Evolutionary conservation across 2,797 vertebrate genomes (phyloP), one percentile per base, ranked within the genome.

Genomic region (Thalassophryne amazonica): DNA sequence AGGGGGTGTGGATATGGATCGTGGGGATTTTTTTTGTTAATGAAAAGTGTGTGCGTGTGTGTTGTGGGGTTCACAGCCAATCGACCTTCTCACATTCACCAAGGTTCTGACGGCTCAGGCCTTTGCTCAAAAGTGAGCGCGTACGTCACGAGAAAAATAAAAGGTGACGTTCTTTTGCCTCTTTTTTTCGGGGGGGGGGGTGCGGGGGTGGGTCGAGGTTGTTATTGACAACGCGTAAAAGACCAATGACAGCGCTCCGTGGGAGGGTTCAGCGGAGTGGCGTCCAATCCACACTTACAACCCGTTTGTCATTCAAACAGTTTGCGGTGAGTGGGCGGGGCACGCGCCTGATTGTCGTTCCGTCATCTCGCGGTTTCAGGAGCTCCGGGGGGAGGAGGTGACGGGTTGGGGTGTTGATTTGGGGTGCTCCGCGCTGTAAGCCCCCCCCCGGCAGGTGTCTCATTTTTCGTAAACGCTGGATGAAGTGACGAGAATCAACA

Each of bases 331-430:
- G 36, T 46, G 15, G 88, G 86, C 79, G 85, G 86, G 82, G 39
- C 54, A 2, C 60, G 59, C 41, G 14, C 46, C 57, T 19, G 65
- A 46, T 79, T 65, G 73, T 77, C 87, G 86, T 88, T 88, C 84
- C 86, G 80, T 90, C 85, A 81, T 81, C 57, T 60, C 49, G 79
- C 73, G 52, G 62, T 78, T 76, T 70, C 69, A 69, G 82, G 61
- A 82, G 55, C 75, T 82, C 76, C 78, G 55, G 78, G 78, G 76
- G 73, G 63, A 49, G 69, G 51, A 76, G n/a, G n/a, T n/a, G n/a
- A n/a, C n/a, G n/a, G n/a, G n/a, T n/a, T n/a, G n/a, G n/a, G n/a
- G n/a, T 82, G 83, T 81, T 81, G 78, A 81, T 84, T 73, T 71
- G 59, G 74, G 55, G 57, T 68, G 69, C 35, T 58, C 36, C 41